These are phyloP conservation scores for Rachycentron canadum DNA, from an alignment of 2,797 vertebrate genomes.

Conservation along the genomic window DNA sequence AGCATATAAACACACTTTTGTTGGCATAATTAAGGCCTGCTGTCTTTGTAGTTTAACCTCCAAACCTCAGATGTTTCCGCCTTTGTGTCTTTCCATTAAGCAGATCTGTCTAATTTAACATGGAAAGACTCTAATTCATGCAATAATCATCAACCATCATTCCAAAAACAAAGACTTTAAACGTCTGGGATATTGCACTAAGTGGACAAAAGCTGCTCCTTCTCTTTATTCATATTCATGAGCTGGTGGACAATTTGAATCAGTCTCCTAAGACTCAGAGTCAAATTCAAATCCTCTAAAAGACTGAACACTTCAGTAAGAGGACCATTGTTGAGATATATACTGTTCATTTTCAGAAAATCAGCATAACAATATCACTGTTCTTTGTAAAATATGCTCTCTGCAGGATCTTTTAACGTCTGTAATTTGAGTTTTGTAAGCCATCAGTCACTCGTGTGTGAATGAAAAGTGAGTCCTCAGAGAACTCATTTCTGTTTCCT, in stretches of 20 bases:
- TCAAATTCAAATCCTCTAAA: constrained; percentile 47
- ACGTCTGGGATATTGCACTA: constrained; percentile 31
- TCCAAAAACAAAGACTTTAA: constrained; percentile 40
- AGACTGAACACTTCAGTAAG: constrained; percentile 33
- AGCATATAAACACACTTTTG: not conserved
- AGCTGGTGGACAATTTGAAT: constrained; percentile 56
- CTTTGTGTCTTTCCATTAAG: not conserved
- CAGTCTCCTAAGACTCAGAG: constrained; percentile 45
- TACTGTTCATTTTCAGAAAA: constrained; percentile 43
- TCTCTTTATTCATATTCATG: constrained; percentile 63
- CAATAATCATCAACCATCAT: constrained; percentile 24
- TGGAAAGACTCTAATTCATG: constrained; percentile 23
- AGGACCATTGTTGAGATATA: constrained; percentile 43
- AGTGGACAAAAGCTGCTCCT: constrained; percentile 51
- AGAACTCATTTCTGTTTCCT: constrained; percentile 38
- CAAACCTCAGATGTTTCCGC: rapidly evolving
- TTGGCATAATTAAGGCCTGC: not conserved
- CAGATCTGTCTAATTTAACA: constrained; percentile 19
- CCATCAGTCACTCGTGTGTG: constrained; percentile 28
- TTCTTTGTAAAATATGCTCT: constrained; percentile 22
- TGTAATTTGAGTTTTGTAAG: constrained; percentile 40
- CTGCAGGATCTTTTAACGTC: constrained; percentile 17
- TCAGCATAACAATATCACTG: constrained; percentile 30
- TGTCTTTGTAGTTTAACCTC: constrained; percentile 16
- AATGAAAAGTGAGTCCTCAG: constrained; percentile 3